Conservation (phyloP, 2,888 invertebrate species). For the Portevinia maculata region DNA sequence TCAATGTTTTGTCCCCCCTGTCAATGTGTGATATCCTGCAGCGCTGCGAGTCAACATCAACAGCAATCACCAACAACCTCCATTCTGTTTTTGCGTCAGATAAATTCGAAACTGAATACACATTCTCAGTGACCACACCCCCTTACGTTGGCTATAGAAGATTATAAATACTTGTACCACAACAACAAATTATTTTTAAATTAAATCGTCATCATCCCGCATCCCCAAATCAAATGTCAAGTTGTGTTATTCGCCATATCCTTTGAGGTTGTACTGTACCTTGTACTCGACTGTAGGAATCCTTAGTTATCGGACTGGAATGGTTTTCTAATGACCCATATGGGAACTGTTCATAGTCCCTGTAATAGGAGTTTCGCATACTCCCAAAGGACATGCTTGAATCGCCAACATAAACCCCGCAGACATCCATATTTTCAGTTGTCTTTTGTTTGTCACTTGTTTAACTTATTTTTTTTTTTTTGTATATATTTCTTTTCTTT, state of each 20-base stretch:
- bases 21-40: background rate
- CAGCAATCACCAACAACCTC: background rate
- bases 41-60: background rate
- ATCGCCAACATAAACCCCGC: slow-evolving; percentile 84
- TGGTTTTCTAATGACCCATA: slow-evolving; percentile 81
- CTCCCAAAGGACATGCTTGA: slow-evolving; percentile 83
- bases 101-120: slow-evolving; percentile 1
- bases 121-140: slow-evolving; percentile 35
- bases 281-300: slow-evolving; percentile 82
- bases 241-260: slow-evolving; percentile 9
- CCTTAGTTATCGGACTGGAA: slow-evolving; percentile 78
- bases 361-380: slow-evolving; percentile 83
- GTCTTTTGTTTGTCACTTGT: slow-evolving; percentile 16
- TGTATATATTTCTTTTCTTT: slow-evolving; percentile 3
- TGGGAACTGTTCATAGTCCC: slow-evolving; percentile 84
- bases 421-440: slow-evolving; percentile 83
- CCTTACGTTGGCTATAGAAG: background rate
- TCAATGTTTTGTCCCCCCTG: too few relatives aligned
- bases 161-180: background rate
- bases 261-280: slow-evolving; percentile 76
- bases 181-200: background rate
- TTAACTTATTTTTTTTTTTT: background rate
- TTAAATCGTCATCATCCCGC: background rate
- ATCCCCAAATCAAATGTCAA: background rate
- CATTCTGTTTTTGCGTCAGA: slow-evolving; percentile 4